Conservation (phyloP, 2,113 vertebrate genomes). For the Mirounga angustirostris region DNA sequence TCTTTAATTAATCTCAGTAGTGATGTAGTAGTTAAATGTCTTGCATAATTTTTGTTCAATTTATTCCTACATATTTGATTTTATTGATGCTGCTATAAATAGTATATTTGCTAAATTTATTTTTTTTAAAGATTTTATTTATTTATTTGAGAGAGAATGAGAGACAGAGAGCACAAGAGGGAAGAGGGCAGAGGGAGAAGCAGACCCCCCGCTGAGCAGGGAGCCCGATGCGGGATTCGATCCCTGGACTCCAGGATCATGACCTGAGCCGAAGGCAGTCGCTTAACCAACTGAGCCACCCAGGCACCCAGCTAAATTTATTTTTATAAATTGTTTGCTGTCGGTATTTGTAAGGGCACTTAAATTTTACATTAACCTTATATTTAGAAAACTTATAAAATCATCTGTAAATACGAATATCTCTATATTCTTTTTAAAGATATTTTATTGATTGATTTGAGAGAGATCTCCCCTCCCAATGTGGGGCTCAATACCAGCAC, state of each 20-base stretch:
- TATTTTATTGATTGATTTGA: neutral
- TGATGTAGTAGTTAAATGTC: neutral
- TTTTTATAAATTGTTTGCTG: constrained; percentile 6
- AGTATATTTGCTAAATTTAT: neutral
- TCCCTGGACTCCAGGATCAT: no score
- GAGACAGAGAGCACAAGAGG: no score
- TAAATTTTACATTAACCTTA: neutral
- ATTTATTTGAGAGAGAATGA: no score
- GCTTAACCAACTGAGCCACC: no score
- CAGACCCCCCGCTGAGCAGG: no score
- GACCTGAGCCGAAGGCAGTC: no score
- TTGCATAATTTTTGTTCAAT: neutral
- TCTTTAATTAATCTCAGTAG: neutral
- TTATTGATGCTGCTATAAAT: neutral
- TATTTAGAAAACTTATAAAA: neutral
- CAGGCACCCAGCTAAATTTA: neutral
- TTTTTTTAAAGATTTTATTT: neutral
- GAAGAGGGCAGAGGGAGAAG: no score
- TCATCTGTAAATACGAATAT: neutral
- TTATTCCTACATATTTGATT: neutral
- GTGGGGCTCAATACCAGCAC: neutral
- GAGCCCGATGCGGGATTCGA: no score
- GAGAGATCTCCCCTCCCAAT: neutral
- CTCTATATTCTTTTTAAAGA: neutral
- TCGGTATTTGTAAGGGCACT: neutral